phyloP scores from a whole-genome alignment of 1,140 invertebrate species.

The Camponotus vicinus region DNA sequence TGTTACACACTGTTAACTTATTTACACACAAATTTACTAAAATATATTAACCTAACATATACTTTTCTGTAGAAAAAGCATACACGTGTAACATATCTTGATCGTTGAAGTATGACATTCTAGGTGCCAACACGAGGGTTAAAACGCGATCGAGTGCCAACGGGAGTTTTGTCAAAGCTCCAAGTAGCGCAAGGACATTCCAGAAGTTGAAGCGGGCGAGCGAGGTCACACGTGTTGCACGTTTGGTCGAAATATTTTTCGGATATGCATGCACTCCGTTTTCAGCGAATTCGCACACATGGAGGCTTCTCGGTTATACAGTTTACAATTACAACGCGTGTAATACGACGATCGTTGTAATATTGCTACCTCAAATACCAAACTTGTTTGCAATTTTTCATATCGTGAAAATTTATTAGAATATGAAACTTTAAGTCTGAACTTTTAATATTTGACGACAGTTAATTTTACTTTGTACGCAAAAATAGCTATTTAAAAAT shows the following conservation, averaged over 20 bases:
- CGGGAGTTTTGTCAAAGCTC: constrained; percentile 54
- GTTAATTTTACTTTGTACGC: neutral
- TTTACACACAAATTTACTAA: neutral
- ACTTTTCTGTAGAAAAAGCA: neutral
- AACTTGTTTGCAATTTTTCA: neutral
- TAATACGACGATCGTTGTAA: neutral
- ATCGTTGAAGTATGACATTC: constrained; percentile 14
- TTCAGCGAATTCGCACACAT: constrained; percentile 25
- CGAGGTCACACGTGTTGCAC: constrained; percentile 55
- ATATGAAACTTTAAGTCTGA: neutral
- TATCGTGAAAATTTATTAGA: constrained; percentile 27
- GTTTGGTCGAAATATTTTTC: constrained; percentile 49
- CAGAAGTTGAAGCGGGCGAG: constrained; percentile 39
- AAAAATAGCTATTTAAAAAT: neutral
- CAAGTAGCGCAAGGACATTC: constrained; percentile 57
- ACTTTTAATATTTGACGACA: neutral
- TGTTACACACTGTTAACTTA: neutral
- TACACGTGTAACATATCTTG: neutral
- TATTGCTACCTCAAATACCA: constrained; percentile 10
- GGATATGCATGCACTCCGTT: constrained; percentile 8
- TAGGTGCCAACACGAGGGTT: constrained; percentile 1
- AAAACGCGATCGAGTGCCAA: constrained; percentile 50
- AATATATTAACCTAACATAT: neutral
- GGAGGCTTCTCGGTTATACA: constrained; percentile 9
- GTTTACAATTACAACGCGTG: constrained; percentile 22